phyloP scores from a whole-genome alignment of 64 coral and sea anemone genomes.

The Dendronephthya gigantea region DNA sequence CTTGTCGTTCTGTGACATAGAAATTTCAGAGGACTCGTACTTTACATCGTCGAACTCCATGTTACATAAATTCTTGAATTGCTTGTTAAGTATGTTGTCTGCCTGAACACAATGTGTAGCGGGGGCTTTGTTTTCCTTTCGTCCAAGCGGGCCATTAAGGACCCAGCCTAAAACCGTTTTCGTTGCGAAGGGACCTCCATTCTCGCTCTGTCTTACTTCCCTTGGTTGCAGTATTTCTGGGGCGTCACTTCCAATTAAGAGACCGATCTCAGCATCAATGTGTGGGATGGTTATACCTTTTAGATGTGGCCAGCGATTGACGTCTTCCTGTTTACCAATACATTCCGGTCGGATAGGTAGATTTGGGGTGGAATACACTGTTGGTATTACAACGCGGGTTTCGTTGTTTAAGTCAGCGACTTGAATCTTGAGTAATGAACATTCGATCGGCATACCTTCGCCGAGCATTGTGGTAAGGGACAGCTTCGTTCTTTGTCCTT shows the following conservation, averaged over 20 bases:
- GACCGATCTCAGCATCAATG: not conserved
- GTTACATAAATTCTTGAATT: no score
- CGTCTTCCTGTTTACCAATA: not conserved
- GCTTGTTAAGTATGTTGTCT: not conserved
- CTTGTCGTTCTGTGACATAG: not conserved
- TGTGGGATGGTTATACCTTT: not conserved
- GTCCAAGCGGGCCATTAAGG: not conserved
- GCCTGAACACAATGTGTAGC: not conserved
- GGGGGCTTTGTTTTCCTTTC: not conserved
- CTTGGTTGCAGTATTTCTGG: not conserved
- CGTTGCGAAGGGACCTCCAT: slow-evolving; percentile 1
- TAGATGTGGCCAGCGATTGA: slow-evolving; percentile 2
- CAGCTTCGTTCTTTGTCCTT: not conserved
- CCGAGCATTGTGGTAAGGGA: not conserved
- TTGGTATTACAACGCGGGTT: not conserved
- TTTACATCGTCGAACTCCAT: no score
- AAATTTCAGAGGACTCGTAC: no score
- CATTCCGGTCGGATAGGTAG: not conserved
- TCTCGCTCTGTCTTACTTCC: not conserved
- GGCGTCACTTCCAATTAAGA: not conserved
- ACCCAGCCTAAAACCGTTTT: not conserved
- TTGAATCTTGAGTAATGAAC: not conserved
- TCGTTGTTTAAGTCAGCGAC: not conserved
- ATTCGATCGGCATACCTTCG: not conserved
- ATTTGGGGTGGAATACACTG: not conserved